Percentiles rank a stretch among this genome's conserved stretches.
Evolutionary conservation across 2,113 vertebrate species (phyloP).

Genomic region (Elachura formosa): DNA sequence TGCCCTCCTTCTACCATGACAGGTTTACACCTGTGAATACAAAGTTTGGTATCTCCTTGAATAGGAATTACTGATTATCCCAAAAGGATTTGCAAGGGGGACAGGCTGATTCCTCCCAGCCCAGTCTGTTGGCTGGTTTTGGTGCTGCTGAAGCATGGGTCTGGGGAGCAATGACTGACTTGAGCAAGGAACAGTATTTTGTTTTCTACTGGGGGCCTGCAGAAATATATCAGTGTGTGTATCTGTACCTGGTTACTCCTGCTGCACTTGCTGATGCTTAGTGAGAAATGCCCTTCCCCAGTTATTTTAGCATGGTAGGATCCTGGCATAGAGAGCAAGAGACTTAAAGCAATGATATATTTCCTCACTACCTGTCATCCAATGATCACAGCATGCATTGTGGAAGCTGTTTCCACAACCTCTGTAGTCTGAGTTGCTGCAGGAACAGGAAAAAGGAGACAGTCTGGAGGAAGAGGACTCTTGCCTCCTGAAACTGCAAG

Average conservation of each 20-base stretch:
- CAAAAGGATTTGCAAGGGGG: accelerated
- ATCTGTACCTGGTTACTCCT: neutral
- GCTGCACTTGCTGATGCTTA: neutral
- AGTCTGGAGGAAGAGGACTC: neutral
- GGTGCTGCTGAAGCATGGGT: neutral
- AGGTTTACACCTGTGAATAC: neutral
- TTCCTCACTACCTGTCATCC: neutral
- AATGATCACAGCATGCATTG: neutral
- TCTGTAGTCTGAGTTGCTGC: neutral
- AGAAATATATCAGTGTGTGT: neutral
- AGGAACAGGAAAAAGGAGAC: neutral
- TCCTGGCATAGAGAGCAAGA: neutral
- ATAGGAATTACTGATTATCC: neutral
- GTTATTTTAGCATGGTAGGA: neutral
- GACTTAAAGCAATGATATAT: neutral
- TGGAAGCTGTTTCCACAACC: neutral
- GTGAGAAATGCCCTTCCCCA: neutral
- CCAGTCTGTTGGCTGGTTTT: neutral
- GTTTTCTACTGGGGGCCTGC: neutral
- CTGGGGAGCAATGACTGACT: neutral
- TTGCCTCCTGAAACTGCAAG: neutral
- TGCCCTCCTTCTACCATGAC: neutral
- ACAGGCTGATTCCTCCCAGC: neutral
- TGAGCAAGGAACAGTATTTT: neutral
- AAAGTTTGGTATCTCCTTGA: neutral